Percentiles rank a stretch among this genome's conserved stretches.
Evolutionary conservation across 2,888 invertebrate species (phyloP).

Genomic region (Agonopterix heracliana): DNA sequence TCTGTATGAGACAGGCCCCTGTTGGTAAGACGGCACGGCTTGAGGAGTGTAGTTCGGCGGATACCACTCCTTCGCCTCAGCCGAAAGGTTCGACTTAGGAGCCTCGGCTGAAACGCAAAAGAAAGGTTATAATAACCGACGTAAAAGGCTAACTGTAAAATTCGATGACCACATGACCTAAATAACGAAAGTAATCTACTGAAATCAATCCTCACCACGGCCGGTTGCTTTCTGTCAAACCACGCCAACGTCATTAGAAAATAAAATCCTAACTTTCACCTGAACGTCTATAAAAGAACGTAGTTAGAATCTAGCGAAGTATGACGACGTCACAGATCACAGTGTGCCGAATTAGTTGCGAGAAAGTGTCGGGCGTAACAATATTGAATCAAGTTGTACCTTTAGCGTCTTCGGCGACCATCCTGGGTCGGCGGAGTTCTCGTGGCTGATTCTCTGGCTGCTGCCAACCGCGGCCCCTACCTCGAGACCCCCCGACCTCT

Average conservation of each 20-base stretch:
- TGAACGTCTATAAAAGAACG: slow-evolving; percentile 50
- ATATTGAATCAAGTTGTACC: slow-evolving; percentile 32
- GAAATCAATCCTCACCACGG: slow-evolving; percentile 26
- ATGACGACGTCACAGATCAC: slow-evolving; percentile 51
- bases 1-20: slow-evolving; percentile 49
- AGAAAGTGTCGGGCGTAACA: slow-evolving; percentile 32
- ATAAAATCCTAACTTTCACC: slow-evolving; percentile 71
- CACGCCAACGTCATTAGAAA: slow-evolving; percentile 63
- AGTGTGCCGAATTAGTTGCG: slow-evolving; percentile 25
- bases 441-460: slow-evolving; percentile 63
- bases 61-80: slow-evolving; percentile 78
- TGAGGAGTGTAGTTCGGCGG: slow-evolving; percentile 70
- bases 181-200: slow-evolving; percentile 22
- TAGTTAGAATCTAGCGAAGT: slow-evolving; percentile 35
- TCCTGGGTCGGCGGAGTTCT: slow-evolving; percentile 64
- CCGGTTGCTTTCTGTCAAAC: slow-evolving; percentile 47
- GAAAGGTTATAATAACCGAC: not conserved
- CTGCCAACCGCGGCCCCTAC: slow-evolving; percentile 71
- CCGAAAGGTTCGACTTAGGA: slow-evolving; percentile 68
- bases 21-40: slow-evolving; percentile 37
- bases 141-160: not conserved
- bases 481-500: slow-evolving; percentile 66
- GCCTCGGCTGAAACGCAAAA: slow-evolving; percentile 38
- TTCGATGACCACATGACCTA: slow-evolving; percentile 21
- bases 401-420: slow-evolving; percentile 50